Conservation (phyloP, 64 coral and sea anemone species). For the Dendrophyllia cribrosa region DNA sequence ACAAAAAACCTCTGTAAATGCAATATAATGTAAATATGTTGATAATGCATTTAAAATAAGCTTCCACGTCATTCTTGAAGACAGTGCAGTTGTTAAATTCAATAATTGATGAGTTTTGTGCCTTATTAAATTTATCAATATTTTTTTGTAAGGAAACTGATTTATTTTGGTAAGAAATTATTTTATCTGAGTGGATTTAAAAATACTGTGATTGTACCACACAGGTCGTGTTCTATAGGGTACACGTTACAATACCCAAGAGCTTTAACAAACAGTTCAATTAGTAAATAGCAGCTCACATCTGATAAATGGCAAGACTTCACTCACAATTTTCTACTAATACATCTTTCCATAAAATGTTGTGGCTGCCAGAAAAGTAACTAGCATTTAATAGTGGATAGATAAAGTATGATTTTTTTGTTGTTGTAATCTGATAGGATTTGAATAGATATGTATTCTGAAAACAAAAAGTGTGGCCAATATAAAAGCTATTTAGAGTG, state of each 20-base stretch:
- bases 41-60: not conserved
- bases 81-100: too few relatives aligned
- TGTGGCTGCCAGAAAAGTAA: too few relatives aligned
- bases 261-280: not conserved
- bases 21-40: not conserved
- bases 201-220: not conserved
- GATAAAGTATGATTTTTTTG: not conserved
- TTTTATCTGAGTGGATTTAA: not conserved
- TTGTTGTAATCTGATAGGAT: not conserved
- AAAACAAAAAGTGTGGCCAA: not conserved
- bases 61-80: not conserved
- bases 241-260: not conserved
- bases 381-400: too few relatives aligned
- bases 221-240: not conserved
- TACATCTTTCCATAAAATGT: too few relatives aligned
- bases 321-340: too few relatives aligned
- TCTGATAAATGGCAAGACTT: too few relatives aligned
- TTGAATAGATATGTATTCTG: not conserved
- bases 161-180: not conserved
- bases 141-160: not conserved
- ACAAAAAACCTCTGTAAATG: not conserved
- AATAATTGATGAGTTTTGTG: not conserved
- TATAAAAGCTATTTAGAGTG: not conserved
- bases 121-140: not conserved
- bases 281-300: not conserved